Percentiles rank a stretch among this genome's conserved stretches.
Conservation (phyloP, 2,888 invertebrate genomes). For the Macrosoma leucophasiata region DNA sequence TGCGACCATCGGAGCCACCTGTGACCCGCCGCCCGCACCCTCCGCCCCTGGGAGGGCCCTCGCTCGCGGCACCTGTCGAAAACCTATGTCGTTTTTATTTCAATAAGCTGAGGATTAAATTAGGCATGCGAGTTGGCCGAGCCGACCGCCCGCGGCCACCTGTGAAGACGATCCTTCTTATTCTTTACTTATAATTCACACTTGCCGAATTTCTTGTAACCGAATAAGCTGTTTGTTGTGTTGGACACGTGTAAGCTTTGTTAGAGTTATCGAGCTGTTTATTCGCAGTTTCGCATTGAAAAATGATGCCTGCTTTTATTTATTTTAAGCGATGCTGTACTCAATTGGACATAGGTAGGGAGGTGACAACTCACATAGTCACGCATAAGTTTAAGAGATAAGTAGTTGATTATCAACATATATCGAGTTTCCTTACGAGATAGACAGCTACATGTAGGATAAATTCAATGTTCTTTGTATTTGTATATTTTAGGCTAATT, state of each 20-base stretch:
- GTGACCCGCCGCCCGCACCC: slow-evolving; percentile 53
- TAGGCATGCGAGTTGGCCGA: slow-evolving; percentile 67
- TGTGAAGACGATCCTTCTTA: slow-evolving; percentile 39
- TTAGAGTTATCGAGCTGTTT: slow-evolving; percentile 19
- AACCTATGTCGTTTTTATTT: slow-evolving; percentile 76
- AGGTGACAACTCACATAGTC: too few species aligned
- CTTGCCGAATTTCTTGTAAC: slow-evolving; percentile 11
- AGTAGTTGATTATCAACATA: too few species aligned
- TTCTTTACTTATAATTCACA: slow-evolving; percentile 31
- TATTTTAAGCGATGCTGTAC: too few species aligned
- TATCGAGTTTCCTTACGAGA: too few species aligned
- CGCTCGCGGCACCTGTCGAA: slow-evolving; percentile 68
- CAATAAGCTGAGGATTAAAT: slow-evolving; percentile 73
- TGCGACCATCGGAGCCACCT: slow-evolving; percentile 74
- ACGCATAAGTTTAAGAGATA: too few species aligned
- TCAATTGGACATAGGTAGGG: too few species aligned
- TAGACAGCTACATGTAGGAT: too few species aligned
- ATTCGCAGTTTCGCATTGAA: slow-evolving; percentile 4
- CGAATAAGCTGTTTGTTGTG: slow-evolving; percentile 7
- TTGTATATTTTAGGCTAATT: too few species aligned
- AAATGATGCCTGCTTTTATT: slow-evolving; percentile 1
- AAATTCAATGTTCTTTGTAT: too few species aligned
- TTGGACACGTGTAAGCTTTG: slow-evolving; percentile 28
- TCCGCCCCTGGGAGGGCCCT: slow-evolving; percentile 38
- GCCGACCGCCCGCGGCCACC: slow-evolving; percentile 32